These are phyloP conservation scores for Sitta carolinensis DNA, from an alignment of 2,797 vertebrate species.

Conservation along the genomic window DNA sequence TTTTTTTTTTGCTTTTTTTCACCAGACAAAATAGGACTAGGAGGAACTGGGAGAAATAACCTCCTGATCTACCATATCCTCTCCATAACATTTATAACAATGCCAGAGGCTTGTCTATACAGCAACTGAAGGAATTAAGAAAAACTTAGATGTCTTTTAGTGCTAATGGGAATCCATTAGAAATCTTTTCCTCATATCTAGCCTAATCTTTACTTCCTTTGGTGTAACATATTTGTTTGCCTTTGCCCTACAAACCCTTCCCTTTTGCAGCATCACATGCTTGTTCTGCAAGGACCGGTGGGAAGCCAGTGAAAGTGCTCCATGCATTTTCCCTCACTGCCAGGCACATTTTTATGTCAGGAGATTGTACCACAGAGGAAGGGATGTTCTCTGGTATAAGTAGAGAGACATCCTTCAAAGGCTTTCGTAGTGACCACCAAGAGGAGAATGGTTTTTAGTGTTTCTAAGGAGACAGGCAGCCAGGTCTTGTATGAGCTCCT, in stretches of 20 bases:
- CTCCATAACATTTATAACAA: neutral
- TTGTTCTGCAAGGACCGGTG: neutral
- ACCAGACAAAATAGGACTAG: neutral
- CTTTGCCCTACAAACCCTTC: neutral
- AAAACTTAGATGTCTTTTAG: neutral
- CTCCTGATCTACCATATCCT: neutral
- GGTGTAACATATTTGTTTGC: neutral
- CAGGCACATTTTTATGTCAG: neutral
- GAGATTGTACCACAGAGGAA: neutral
- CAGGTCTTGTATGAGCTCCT: neutral
- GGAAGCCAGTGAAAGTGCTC: neutral
- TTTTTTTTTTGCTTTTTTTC: no score
- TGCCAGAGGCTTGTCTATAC: neutral
- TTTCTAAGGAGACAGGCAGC: neutral
- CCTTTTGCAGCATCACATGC: neutral
- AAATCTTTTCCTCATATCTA: neutral
- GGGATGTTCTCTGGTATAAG: neutral
- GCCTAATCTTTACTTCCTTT: neutral
- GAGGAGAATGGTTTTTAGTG: neutral
- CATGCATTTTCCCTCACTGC: neutral
- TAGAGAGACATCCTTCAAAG: neutral
- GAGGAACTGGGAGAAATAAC: neutral
- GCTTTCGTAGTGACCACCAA: neutral
- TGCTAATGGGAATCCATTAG: neutral
- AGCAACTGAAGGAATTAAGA: neutral